Evolutionary conservation across 2,888 invertebrate species (phyloP).

Genomic region (Tenthredo livida): DNA sequence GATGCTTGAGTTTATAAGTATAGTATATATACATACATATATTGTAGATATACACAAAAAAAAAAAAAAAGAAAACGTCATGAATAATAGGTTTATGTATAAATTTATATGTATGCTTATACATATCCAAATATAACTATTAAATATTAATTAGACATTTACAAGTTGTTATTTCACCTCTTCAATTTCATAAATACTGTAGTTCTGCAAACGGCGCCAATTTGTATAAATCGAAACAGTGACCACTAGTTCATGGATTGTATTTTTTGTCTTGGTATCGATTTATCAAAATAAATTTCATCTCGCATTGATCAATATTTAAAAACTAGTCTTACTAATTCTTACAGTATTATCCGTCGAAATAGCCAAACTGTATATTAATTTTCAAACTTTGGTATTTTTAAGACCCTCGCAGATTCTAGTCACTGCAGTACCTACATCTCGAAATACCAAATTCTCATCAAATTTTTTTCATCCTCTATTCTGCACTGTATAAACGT

Average conservation of each 20-base stretch:
- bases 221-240: conserved; percentile 2
- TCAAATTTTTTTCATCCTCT: not conserved
- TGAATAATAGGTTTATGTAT: conserved; percentile 37
- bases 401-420: not conserved
- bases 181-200: conserved; percentile 43
- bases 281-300: not conserved
- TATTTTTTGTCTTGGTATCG: not conserved
- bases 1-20: conserved; percentile 27
- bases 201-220: conserved; percentile 1
- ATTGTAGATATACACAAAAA: conserved; percentile 31
- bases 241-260: not conserved
- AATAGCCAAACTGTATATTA: not conserved
- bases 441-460: not conserved
- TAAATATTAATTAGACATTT: conserved; percentile 66
- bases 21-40: not conserved
- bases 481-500: not conserved
- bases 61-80: conserved; percentile 43
- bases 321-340: conserved; percentile 29
- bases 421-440: not conserved
- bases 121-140: conserved; percentile 42
- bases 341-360: not conserved
- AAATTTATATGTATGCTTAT: conserved; percentile 42
- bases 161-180: conserved; percentile 61
- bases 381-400: not conserved
- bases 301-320: not conserved